Evolutionary conservation across 2,113 vertebrate species (phyloP).

Genomic region (Lophotis ruficrista): DNA sequence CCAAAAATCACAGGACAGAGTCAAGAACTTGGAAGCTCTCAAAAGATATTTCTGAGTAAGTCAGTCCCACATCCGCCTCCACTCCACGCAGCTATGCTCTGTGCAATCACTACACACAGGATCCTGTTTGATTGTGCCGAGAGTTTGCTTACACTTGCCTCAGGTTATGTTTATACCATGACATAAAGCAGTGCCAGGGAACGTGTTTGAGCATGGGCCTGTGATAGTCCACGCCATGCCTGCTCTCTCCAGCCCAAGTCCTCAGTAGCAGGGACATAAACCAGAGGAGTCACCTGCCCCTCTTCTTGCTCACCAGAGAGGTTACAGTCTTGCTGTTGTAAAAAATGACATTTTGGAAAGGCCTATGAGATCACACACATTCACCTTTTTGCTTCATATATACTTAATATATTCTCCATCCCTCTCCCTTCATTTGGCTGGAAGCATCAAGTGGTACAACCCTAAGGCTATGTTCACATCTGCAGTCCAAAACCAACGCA

Average conservation of each 20-base stretch:
- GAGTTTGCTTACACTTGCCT: neutral
- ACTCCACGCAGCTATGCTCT: neutral
- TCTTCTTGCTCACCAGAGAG: neutral
- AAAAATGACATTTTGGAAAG: neutral
- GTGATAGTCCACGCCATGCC: neutral
- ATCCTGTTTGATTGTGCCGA: neutral
- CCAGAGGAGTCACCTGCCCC: neutral
- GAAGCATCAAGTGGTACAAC: neutral
- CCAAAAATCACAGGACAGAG: neutral
- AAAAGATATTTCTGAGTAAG: neutral
- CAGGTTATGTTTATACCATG: accelerated
- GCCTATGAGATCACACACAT: neutral
- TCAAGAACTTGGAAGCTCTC: neutral
- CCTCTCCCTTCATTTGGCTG: neutral
- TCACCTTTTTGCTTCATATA: neutral
- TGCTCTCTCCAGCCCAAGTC: neutral
- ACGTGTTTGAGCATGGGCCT: accelerated
- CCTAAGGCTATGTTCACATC: too few species aligned
- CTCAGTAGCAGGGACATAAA: accelerated
- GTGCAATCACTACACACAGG: neutral
- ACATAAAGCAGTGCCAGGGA: neutral
- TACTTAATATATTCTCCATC: neutral
- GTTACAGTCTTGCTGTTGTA: neutral
- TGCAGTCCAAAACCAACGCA: neutral
- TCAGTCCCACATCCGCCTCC: neutral